Conservation (phyloP, 2,113 vertebrate species). For the Benitochromis conjunctus region DNA sequence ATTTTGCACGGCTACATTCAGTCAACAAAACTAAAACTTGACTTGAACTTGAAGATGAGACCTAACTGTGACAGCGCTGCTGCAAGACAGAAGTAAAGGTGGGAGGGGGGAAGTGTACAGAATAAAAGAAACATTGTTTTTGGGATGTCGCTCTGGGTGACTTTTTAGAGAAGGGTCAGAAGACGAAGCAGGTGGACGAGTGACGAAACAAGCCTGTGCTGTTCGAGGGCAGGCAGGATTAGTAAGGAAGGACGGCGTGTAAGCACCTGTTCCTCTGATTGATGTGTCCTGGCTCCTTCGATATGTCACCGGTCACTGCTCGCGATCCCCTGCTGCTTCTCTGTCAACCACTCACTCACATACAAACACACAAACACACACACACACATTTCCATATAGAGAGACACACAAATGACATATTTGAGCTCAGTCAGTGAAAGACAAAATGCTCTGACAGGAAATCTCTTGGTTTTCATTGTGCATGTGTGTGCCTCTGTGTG, state of each 20-base stretch:
- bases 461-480: background rate
- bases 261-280: slow-evolving; percentile 60
- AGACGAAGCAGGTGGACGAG: slow-evolving; percentile 26
- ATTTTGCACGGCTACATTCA: background rate
- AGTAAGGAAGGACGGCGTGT: slow-evolving; percentile 19
- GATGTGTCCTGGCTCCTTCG: slow-evolving; percentile 60
- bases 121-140: background rate
- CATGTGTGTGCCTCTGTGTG: background rate
- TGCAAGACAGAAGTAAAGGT: background rate
- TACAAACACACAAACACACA: background rate
- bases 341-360: background rate
- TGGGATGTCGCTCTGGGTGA: background rate
- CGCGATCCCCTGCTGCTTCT: slow-evolving; percentile 1
- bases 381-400: background rate
- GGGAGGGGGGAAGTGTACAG: too few relatives aligned
- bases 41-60: background rate
- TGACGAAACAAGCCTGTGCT: slow-evolving; percentile 15
- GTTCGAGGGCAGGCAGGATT: slow-evolving; percentile 14
- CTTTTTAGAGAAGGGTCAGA: slow-evolving; percentile 27
- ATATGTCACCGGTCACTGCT: slow-evolving; percentile 36
- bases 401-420: background rate
- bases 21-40: background rate
- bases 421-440: background rate
- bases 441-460: slow-evolving; percentile 1
- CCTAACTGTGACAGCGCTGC: background rate